Base-by-base conservation (phyloP, 2,888 invertebrate species). In the Drosophila greeni region DNA sequence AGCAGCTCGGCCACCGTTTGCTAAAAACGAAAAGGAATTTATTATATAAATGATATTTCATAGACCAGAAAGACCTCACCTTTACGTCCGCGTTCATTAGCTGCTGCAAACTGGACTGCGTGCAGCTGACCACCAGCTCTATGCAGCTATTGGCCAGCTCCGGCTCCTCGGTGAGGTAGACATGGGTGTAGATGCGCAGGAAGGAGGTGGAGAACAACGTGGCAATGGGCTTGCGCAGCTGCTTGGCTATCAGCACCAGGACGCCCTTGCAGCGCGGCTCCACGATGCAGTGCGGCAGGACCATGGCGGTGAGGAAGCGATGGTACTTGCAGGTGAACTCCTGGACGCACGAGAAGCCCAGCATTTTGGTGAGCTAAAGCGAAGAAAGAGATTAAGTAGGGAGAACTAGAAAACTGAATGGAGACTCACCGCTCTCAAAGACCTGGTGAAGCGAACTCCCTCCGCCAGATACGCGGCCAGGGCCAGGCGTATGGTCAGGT, bases 281-380 rank as follows among this genome's bases (percentile, higher is more conserved):
- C 90, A 90, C 70, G 88, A 91, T 29, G 91, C 91, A 92, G 88
- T 85, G 92, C 87, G 37, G 93, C 89, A 83, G 92, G 89, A 77
- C 93, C 89, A 88, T 91, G 90, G 94, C 93, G 9, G 95, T 87
- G 23, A 94, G 90, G 73, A 93, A 90, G 54, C 93, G 92, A 37
- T 92, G 91, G 77, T 95, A 94, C 85, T 93, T 93, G 0, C 91
- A 90, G 58, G 94, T 90, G 57, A 94, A 93, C 82, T 94, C 93
- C 80, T 92, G 91, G 9, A 92, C 92, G 36, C 92, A 92, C 23
- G 91, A 90, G 77, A 92, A 94, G 0, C 93, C 94, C 55, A 95
- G 91, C 65, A 93, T 92, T 73, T 92, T 91, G 0, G 93, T 92
- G 1, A 93, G 87, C 89, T 89, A 36, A 1, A 3, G 0, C 37